Conservation (phyloP, 1,140 invertebrate genomes). For the Theocolax elegans region DNA sequence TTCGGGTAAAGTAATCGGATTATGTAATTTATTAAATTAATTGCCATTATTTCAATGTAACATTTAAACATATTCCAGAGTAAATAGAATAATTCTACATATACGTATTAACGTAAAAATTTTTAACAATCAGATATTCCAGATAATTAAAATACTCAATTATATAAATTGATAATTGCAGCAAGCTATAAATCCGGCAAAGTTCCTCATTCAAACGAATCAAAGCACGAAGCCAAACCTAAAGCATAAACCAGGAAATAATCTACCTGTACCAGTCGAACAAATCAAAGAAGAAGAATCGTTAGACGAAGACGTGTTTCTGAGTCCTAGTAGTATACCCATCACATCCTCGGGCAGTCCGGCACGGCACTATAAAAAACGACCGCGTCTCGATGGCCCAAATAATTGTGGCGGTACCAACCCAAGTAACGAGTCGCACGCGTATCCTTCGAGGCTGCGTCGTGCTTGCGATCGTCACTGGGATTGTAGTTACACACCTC, state of each 20-base stretch:
- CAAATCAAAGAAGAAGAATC: slow-evolving; percentile 69
- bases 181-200: slow-evolving; percentile 61
- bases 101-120: too few species aligned
- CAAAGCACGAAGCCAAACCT: slow-evolving; percentile 50
- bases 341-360: slow-evolving; percentile 70
- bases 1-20: too few species aligned
- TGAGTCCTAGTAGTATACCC: slow-evolving; percentile 77
- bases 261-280: slow-evolving; percentile 61
- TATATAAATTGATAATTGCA: slow-evolving; percentile 13
- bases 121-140: too few species aligned
- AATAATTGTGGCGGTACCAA: neutral
- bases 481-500: slow-evolving; percentile 85
- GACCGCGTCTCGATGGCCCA: slow-evolving; percentile 73
- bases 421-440: slow-evolving; percentile 49
- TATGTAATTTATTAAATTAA: too few species aligned
- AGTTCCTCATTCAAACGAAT: slow-evolving; percentile 61
- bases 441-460: slow-evolving; percentile 71
- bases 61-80: too few species aligned
- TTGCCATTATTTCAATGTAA: too few species aligned
- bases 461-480: slow-evolving; percentile 71
- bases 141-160: too few species aligned
- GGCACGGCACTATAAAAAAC: slow-evolving; percentile 71
- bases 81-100: too few species aligned
- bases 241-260: slow-evolving; percentile 55
- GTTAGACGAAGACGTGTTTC: slow-evolving; percentile 77